phyloP scores from a whole-genome alignment of 2,113 vertebrate species.

The Xyliphius kryptos region DNA sequence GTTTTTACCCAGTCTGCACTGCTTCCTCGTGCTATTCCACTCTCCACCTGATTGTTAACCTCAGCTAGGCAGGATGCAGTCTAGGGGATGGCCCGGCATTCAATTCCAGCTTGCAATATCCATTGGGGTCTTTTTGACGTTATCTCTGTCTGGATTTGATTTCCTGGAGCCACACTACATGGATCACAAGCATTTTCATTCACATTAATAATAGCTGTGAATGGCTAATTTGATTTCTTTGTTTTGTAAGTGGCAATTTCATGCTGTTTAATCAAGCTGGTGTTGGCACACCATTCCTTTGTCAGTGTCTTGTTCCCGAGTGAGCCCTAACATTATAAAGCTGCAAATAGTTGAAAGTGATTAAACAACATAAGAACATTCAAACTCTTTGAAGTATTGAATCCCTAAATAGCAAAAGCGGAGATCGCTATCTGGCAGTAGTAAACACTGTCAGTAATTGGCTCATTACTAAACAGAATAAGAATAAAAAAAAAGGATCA shows the following conservation, averaged over 20 bases:
- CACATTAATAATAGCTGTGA: constrained; percentile 1
- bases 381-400: constrained; percentile 37
- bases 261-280: neutral
- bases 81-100: constrained; percentile 18
- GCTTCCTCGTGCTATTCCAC: neutral
- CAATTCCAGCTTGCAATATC: constrained; percentile 36
- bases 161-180: too few relatives aligned
- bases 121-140: constrained; percentile 30
- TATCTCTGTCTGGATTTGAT: constrained; percentile 29
- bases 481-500: neutral
- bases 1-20: constrained; percentile 26
- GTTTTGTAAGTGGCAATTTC: constrained; percentile 1
- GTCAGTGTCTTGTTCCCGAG: constrained; percentile 5
- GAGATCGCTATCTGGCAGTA: neutral
- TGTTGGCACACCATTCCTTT: neutral
- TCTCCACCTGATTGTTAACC: constrained; percentile 28
- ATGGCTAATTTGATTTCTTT: neutral
- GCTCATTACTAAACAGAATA: constrained; percentile 11
- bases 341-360: too few relatives aligned
- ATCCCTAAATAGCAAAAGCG: constrained; percentile 25
- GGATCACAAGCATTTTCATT: neutral
- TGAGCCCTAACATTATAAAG: too few relatives aligned
- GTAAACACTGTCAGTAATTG: constrained; percentile 15
- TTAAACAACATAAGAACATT: constrained; percentile 27
- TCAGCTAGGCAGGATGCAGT: constrained; percentile 21